Base-by-base conservation (phyloP, 2,888 invertebrate species). In the Netelia melanura region DNA sequence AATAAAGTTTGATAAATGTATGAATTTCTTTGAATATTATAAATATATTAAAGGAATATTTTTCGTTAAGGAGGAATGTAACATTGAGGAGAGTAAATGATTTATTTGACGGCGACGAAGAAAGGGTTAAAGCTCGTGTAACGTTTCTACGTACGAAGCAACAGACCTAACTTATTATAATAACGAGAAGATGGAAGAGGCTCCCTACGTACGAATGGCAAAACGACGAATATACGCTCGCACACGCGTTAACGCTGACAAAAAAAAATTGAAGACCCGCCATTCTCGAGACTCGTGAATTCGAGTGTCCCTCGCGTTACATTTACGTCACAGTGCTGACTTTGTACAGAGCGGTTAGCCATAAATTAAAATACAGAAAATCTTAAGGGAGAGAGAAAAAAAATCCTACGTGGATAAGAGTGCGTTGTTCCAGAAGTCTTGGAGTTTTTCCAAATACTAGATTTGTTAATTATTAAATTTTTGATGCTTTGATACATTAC, bases 321-420 rank as follows among this genome's bases (percentile, higher is more conserved):
- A 48, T 48, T 14, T 65, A 72, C 84, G 76, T 76, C 80, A 76
- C 65, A 72, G 70, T 56, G 76, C 58, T 71, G 76, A 80, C 76
- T 71, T 61, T 71, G 75, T 52, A 21, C 62, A 80, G 43, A 11
- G 25, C 48, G 23, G n/a, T 61, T 0, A 38, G 14, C 43, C 48
- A 56, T 2, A 62, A 62, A 38, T 25, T 17, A 17, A 64, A 56
- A 71, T 5, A 30, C 5, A 23, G 10, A 79, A 67, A 21, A 72
- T 25, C 17, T 23, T 65, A 10, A 58, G 72, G 67, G 77, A 43
- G 8, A 61, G n/a, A 21, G 10, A 68, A 9, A 25, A 25, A 25
- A 25, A 25, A 25, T 25, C 3, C 25, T 25, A 25, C 25, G 25
- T 3, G 25, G 3, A 25, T 25, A 25, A 25, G 25, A 25, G 25